phyloP scores from a whole-genome alignment of 2,888 invertebrate genomes.

The Troglohyphantes excavatus region DNA sequence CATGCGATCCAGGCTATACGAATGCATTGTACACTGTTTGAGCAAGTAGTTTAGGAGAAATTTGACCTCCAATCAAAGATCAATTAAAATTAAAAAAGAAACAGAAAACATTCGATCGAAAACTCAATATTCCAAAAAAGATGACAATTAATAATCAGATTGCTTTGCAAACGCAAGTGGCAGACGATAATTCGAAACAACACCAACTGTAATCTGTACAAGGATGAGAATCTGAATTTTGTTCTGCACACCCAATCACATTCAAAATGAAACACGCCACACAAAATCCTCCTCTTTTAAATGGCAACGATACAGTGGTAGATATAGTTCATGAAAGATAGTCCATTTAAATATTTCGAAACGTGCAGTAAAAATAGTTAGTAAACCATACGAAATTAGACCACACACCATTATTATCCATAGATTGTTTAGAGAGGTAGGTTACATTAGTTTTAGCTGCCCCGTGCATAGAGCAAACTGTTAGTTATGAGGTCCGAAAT shows the following conservation, averaged over 20 bases:
- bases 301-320: constrained; percentile 72
- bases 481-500: constrained; percentile 76
- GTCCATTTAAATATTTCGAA: constrained; percentile 77
- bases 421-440: constrained; percentile 78
- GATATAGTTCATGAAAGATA: constrained; percentile 75
- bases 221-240: constrained; percentile 66
- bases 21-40: constrained; percentile 68
- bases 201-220: constrained; percentile 75
- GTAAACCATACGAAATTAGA: constrained; percentile 77
- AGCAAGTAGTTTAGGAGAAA: constrained; percentile 69
- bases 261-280: constrained; percentile 76
- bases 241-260: constrained; percentile 73
- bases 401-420: constrained; percentile 77
- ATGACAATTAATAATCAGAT: constrained; percentile 6
- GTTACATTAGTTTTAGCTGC: constrained; percentile 77
- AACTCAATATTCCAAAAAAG: background rate
- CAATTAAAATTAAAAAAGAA: background rate
- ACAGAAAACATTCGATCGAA: background rate
- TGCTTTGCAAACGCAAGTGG: constrained; percentile 34
- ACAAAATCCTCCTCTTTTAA: constrained; percentile 63
- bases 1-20: constrained; percentile 57
- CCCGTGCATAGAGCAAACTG: constrained; percentile 70
- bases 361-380: constrained; percentile 78
- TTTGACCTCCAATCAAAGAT: constrained; percentile 34
- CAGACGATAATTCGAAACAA: constrained; percentile 58